phyloP scores from a whole-genome alignment of 2,888 invertebrate species.

The Rhingia rostrata region DNA sequence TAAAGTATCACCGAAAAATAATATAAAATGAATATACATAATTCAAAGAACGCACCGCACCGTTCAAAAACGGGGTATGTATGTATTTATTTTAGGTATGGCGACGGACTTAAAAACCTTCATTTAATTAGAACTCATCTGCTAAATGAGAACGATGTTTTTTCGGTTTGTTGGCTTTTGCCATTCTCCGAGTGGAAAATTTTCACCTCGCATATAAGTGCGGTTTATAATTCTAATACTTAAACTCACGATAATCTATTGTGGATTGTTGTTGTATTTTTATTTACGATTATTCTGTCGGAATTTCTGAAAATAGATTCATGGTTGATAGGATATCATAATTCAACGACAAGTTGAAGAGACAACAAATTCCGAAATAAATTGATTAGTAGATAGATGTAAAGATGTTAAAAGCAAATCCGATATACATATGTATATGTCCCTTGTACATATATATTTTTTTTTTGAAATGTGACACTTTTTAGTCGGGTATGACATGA shows the following conservation, averaged over 20 bases:
- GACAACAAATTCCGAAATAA: background rate
- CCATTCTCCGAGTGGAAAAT: slow-evolving; percentile 43
- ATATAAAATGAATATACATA: background rate
- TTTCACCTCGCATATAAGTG: slow-evolving; percentile 30
- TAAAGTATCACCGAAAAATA: background rate
- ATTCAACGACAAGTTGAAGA: slow-evolving; percentile 5
- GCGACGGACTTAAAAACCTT: slow-evolving; percentile 34
- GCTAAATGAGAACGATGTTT: slow-evolving; percentile 61
- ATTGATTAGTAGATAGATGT: background rate
- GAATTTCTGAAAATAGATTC: slow-evolving; percentile 24
- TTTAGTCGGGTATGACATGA: no score
- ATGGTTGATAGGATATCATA: slow-evolving; percentile 10
- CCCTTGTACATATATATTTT: no score
- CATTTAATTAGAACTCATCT: slow-evolving; percentile 65
- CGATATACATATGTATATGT: no score
- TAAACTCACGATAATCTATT: slow-evolving; percentile 33
- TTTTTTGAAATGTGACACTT: no score
- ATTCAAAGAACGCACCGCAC: background rate
- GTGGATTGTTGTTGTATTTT: background rate
- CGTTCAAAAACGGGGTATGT: background rate
- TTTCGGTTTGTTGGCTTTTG: slow-evolving; percentile 39
- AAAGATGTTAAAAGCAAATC: no score
- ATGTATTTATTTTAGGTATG: background rate
- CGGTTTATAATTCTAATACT: slow-evolving; percentile 26
- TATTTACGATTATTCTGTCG: background rate